Evolutionary conservation across 2,113 vertebrate genomes (phyloP).

Genomic region (Pao palembangensis): DNA sequence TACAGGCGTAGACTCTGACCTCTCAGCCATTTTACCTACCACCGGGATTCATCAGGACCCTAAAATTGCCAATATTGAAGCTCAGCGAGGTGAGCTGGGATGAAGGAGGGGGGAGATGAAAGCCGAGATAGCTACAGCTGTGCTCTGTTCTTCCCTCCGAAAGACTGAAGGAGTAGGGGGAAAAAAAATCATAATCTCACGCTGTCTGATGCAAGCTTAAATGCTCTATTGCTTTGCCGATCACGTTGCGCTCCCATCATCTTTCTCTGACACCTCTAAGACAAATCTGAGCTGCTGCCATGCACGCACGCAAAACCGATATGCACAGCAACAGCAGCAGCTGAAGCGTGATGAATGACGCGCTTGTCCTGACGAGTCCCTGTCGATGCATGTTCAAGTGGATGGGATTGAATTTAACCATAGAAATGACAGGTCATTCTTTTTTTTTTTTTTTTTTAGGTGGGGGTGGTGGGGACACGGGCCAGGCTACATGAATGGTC

Average conservation of each 20-base stretch:
- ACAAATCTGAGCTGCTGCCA: slow-evolving; percentile 73
- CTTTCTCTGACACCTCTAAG: slow-evolving; percentile 72
- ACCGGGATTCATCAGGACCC: slow-evolving; percentile 65
- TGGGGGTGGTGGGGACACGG: slow-evolving; percentile 29
- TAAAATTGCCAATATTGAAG: slow-evolving; percentile 70
- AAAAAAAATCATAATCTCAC: slow-evolving; percentile 72
- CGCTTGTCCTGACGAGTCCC: slow-evolving; percentile 70
- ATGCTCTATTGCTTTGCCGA: slow-evolving; percentile 79
- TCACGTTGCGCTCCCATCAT: slow-evolving; percentile 78
- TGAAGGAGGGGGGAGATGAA: slow-evolving; percentile 27
- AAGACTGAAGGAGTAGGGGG: slow-evolving; percentile 54
- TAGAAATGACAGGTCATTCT: slow-evolving; percentile 79
- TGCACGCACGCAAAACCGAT: slow-evolving; percentile 59
- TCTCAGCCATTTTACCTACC: slow-evolving; percentile 66
- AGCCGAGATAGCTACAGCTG: slow-evolving; percentile 58
- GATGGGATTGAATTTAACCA: slow-evolving; percentile 80
- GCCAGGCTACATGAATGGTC: slow-evolving; percentile 72
- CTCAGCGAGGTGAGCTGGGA: slow-evolving; percentile 60
- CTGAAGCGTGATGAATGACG: slow-evolving; percentile 74
- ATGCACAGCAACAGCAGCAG: slow-evolving; percentile 62
- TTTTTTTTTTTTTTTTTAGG: too few relatives aligned
- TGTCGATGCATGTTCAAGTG: slow-evolving; percentile 80
- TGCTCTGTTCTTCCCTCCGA: slow-evolving; percentile 49
- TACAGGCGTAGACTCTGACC: slow-evolving; percentile 58
- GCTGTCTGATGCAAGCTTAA: slow-evolving; percentile 79